These are phyloP conservation scores for Itoplectis maculator DNA, from an alignment of 2,888 invertebrate species.

Conservation along the genomic window DNA sequence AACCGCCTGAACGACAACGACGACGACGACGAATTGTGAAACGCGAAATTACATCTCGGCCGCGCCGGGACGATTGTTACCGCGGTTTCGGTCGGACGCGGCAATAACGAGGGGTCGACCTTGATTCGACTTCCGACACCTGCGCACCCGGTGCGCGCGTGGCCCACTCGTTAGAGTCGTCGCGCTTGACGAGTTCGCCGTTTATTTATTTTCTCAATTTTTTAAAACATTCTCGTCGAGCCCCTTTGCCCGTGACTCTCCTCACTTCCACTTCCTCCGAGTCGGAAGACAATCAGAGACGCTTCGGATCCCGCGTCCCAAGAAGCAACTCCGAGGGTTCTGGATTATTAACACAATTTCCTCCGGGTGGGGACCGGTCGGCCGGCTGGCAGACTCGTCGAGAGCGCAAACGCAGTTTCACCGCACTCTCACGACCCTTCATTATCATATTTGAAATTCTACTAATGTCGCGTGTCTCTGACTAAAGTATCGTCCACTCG, in stretches of 20 bases:
- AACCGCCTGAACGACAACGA: constrained; percentile 11
- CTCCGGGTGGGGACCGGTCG: constrained; percentile 19
- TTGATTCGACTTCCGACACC: constrained; percentile 51
- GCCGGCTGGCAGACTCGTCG: neutral
- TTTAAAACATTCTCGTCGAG: neutral
- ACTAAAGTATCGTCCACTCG: too few relatives aligned
- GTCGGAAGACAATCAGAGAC: neutral
- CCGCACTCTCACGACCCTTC: constrained; percentile 1
- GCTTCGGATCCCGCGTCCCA: neutral
- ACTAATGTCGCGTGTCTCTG: too few relatives aligned
- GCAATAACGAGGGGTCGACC: constrained; percentile 19
- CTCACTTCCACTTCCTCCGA: neutral
- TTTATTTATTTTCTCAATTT: neutral
- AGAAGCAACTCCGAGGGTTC: neutral
- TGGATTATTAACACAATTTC: constrained; percentile 50
- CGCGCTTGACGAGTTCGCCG: neutral
- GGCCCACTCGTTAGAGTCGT: constrained; percentile 28
- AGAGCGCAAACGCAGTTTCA: neutral
- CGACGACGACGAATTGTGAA: constrained; percentile 26
- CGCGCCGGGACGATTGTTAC: neutral
- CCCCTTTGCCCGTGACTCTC: constrained; percentile 9
- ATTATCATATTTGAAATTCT: too few relatives aligned
- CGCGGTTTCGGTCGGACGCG: constrained; percentile 16
- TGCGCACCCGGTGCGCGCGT: constrained; percentile 46
- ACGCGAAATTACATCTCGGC: constrained; percentile 12